Evolutionary conservation across 2,888 invertebrate species (phyloP), one percentile per base, ranked within the genome.

Genomic region (Gandaritis pyraliata): DNA sequence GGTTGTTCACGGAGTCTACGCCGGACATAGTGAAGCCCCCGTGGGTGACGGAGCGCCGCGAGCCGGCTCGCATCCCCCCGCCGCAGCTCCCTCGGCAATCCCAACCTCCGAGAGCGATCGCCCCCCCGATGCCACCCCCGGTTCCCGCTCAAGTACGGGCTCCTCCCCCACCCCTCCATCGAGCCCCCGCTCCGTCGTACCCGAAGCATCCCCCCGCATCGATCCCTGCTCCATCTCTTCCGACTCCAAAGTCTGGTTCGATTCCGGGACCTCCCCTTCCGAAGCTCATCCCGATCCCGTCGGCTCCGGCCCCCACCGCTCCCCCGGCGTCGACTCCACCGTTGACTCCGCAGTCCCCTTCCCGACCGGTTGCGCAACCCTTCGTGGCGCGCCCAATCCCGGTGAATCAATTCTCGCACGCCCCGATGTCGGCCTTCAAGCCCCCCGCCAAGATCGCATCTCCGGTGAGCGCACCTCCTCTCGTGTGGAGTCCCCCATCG

Each of bases 401-500:
- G 2, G 93, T 95, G 0, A 96, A 96, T 78, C 94, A 95, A 72
- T 96, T 96, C 75, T 95, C 95, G 23, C 96, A 96, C 78, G 96
- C 96, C 0, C 95, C 95, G 0, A 94, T 95, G 90, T 96, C 96
- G 10, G 96, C 95, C 3, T 96, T 96, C 75, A 94, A 95, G 69
- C 96, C 95, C 0, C 92, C 90, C 62, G 87, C 90, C 61, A 92
- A 86, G 69, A 85, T 86, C 61, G 77, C 77, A 30, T 92, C 87
- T 8, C 91, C 92, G 4, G 83, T 80, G 7, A 72, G 73, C 23
- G 83, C 86, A 10, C 83, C 85, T 1, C 75, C 87, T 0, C 84
- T 83, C 70, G 75, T 92, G 29, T 92, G 92, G 92, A 88, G 87
- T 70, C 91, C 93, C 0, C 88, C 92, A 1, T 90, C 92, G 13